Evolutionary conservation across 2,888 invertebrate genomes (phyloP).

Genomic region (Ochropleura plecta): DNA sequence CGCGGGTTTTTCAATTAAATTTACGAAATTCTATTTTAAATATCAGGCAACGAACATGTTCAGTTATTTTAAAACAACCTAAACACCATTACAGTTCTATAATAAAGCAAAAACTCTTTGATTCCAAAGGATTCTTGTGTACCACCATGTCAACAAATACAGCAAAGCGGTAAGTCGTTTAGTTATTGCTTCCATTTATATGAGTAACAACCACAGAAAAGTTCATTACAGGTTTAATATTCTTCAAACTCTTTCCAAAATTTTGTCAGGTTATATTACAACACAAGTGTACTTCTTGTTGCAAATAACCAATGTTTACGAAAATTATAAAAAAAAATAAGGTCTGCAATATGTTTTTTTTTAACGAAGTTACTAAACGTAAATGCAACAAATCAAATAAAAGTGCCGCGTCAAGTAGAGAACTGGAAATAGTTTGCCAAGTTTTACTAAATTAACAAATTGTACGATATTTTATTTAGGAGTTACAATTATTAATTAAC

Average conservation of each 20-base stretch:
- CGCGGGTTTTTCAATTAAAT: constrained; percentile 75
- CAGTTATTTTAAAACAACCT: constrained; percentile 42
- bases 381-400: not conserved
- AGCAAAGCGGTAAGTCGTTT: constrained; percentile 57
- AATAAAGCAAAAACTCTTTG: constrained; percentile 7
- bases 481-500: not conserved
- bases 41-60: constrained; percentile 67
- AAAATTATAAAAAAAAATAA: too few relatives aligned
- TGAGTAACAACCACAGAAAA: not conserved
- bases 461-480: not conserved
- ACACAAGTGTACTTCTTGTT: not conserved
- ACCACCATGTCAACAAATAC: constrained; percentile 43
- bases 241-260: not conserved
- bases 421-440: not conserved
- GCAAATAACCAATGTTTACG: not conserved
- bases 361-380: constrained; percentile 37
- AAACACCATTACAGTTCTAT: constrained; percentile 20
- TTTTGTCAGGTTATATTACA: not conserved
- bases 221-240: not conserved
- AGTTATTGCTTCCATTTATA: constrained; percentile 32
- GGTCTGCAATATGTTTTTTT: not conserved
- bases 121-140: not conserved
- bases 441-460: not conserved
- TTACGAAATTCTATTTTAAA: constrained; percentile 66
- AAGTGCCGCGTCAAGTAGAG: constrained; percentile 53